Evolutionary conservation across 2,797 vertebrate species (phyloP).

Genomic region (Morus bassanus): DNA sequence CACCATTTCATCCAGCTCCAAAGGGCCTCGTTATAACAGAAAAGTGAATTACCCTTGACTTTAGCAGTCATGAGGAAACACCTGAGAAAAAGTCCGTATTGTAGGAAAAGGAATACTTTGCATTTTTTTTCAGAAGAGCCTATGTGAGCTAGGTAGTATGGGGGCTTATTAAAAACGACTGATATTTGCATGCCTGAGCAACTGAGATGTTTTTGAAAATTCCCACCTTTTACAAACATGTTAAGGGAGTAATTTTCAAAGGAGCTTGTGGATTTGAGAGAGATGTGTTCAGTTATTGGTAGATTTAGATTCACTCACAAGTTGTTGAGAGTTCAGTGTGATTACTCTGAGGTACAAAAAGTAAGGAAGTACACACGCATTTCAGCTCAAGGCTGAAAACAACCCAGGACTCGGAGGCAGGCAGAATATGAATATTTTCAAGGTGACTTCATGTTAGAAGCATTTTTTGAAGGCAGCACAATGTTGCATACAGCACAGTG

Average conservation of each 20-base stretch:
- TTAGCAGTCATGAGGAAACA: not conserved
- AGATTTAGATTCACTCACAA: not conserved
- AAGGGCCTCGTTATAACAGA: not conserved
- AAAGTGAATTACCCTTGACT: not conserved
- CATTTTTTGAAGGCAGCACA: not conserved
- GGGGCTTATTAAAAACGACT: not conserved
- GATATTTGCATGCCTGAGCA: not conserved
- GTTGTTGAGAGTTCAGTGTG: not conserved
- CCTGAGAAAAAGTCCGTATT: not conserved
- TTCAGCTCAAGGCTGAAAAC: not conserved
- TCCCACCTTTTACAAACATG: not conserved
- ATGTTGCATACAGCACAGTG: not conserved
- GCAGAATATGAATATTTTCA: not conserved
- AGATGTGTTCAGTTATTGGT: not conserved
- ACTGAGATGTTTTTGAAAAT: not conserved
- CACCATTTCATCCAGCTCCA: not conserved
- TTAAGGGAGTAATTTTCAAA: not conserved
- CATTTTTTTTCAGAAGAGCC: not conserved
- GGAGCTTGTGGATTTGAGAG: not conserved
- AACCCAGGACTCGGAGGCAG: not conserved
- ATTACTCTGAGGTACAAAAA: not conserved
- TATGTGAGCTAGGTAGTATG: not conserved
- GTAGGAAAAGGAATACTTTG: not conserved
- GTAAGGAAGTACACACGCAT: not conserved
- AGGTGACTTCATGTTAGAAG: not conserved